Base-by-base conservation (phyloP, 30 jellyfish, hydroid and myxozoan genomes). In the Catostylus mosaicus region DNA sequence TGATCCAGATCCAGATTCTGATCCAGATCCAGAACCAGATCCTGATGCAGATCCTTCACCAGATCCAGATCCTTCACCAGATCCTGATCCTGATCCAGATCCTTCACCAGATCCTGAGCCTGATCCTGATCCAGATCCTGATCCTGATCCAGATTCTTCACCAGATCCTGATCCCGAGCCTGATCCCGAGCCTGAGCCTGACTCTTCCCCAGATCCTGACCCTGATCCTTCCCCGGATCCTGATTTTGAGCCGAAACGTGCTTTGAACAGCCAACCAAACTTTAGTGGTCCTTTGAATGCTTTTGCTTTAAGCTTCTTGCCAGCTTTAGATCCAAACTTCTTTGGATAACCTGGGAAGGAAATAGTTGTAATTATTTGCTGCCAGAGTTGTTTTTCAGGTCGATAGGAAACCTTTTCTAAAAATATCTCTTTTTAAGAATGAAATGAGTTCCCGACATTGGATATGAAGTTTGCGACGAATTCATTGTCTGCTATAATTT, bases 81-180 rank as follows among this genome's bases (percentile, higher is more conserved):
- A 56, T 10, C 77, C 84, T 24, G 37, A 30, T 33, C 89, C 89
- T 46, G 73, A 67, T 7, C 82, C 89, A 38, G 35, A 22, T 8
- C 82, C 89, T 0, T 67, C 47, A 40, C 89, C 81, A 62, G 27
- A 29, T 26, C 89, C 89, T 1, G 89, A 51, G 0, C 85, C 85
- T 45, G 85, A 73, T 0, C 73, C 59, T 30, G 54, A 46, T 18
- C 73, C 73, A 5, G 73, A 73, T 19, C 73, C 73, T 0, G 73
- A 73, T 7, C 73, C 73, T 45, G 85, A 4, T 46, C 73, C 73
- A 1, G 57, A 22, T 19, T 32, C 73, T 7, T 54, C 47, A 26
- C 73, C 73, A n/a, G 59, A 73, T 47, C 57, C 73, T 0, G 72
- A 48, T 43, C 85, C 73, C 0, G 73, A 73, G 5, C 85, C 59